Evolutionary conservation across 2,113 vertebrate species (phyloP), one percentile per base, ranked within the genome.

Genomic region (Sinocyclocheilus maitianheensis): DNA sequence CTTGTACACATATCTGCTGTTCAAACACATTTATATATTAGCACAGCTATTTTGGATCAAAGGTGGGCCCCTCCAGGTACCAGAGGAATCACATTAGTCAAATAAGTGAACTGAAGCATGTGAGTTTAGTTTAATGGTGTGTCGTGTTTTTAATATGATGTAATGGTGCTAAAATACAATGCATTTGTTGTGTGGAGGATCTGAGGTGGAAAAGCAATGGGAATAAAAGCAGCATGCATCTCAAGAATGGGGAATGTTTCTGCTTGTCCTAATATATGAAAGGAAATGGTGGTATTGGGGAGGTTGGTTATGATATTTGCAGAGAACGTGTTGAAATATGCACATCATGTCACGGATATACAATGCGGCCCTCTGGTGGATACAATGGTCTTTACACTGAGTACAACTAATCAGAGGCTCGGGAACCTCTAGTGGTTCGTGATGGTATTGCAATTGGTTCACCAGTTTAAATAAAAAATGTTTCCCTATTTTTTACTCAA

Each of bases 31-130:
- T 46, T 76, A 75, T 72, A 65, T 87, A 88, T 91, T 90, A 88
- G 58, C 85, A 30, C 12, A 40, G 81, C 88, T 90, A 90, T 90
- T 91, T 85, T 67, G 24, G 82, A 90, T 87, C 88, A 89, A 83
- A 89, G 67, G 62, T 83, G 72, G 81, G 85, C 67, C 77, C 7
- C 37, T 60, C 60, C 58, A 20, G 24, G 24, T 77, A 69, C 72
- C 80, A 20, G 40, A 71, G 87, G 46, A 51, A 48, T 13, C 69
- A 43, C 34, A n/a, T n/a, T 51, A 43, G 46, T 72, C 30, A 26
- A 30, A 85, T 63, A 82, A 71, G 24, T 26, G 12, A 80, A 43
- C 20, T 65, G 78, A 81, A 81, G 37, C 37, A 63, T 82, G 26
- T 2, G n/a, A 22, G 63, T 82, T 82, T 34, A 30, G 80, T 69